Conservation (phyloP, 2,888 invertebrate species). For the Caradrina clavipalpis region DNA sequence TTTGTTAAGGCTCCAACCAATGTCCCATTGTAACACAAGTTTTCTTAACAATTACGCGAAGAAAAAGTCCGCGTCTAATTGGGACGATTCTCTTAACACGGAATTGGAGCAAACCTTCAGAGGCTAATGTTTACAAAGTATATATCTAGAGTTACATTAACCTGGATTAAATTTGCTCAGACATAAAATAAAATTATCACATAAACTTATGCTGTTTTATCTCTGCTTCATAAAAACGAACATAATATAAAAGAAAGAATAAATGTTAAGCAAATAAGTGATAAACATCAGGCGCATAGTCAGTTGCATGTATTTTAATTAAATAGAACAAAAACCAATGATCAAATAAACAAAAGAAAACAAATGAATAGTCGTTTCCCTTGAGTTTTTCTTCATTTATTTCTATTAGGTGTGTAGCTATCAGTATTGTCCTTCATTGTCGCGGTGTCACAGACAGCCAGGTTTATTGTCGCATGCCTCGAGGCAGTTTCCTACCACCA, state of each 20-base stretch:
- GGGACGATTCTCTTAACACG: slow-evolving; percentile 57
- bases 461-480: slow-evolving; percentile 86
- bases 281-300: too few relatives aligned
- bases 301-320: slow-evolving; percentile 6
- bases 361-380: slow-evolving; percentile 35
- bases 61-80: slow-evolving; percentile 66
- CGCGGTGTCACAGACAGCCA: slow-evolving; percentile 81
- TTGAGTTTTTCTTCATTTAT: slow-evolving; percentile 67
- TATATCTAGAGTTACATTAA: slow-evolving; percentile 34
- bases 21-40: slow-evolving; percentile 79
- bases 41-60: slow-evolving; percentile 78
- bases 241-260: not conserved
- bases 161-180: slow-evolving; percentile 36
- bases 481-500: slow-evolving; percentile 84
- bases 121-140: slow-evolving; percentile 52
- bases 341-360: slow-evolving; percentile 42
- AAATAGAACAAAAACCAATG: slow-evolving; percentile 25
- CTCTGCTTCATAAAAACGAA: not conserved
- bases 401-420: slow-evolving; percentile 74
- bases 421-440: slow-evolving; percentile 80
- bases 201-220: slow-evolving; percentile 8
- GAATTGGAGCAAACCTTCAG: slow-evolving; percentile 56
- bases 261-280: not conserved
- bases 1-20: slow-evolving; percentile 83
- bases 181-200: slow-evolving; percentile 29